A percentile compares a stretch with the other conserved stretches of the same genome.
Conservation (phyloP, 1,140 invertebrate species). For the Drosophila navojoa region DNA sequence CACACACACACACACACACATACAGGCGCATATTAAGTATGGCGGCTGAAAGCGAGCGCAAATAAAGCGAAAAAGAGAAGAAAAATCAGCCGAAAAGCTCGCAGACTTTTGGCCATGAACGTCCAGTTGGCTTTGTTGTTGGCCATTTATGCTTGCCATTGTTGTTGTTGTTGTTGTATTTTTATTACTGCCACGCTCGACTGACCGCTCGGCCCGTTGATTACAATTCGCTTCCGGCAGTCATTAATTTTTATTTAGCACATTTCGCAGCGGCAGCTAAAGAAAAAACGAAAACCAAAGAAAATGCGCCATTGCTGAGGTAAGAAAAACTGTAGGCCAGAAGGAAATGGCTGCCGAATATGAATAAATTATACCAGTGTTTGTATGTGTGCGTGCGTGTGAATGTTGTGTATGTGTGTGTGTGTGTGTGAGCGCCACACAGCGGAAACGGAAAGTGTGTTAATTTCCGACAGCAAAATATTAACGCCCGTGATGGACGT, state of each 20-base stretch:
- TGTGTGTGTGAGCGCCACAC: slow-evolving; percentile 16
- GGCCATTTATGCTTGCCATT: slow-evolving; percentile 17
- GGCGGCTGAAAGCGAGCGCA: slow-evolving; percentile 2
- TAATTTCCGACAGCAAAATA: slow-evolving; percentile 78
- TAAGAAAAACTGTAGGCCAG: slow-evolving; percentile 64
- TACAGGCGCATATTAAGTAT: slow-evolving; percentile 17
- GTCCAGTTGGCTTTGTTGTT: slow-evolving; percentile 31
- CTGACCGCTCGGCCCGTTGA: slow-evolving; percentile 55
- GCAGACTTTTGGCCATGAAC: slow-evolving; percentile 29
- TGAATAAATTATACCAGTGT: slow-evolving; percentile 69
- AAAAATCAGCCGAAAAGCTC: slow-evolving; percentile 10
- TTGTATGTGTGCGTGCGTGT: background rate
- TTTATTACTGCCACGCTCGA: slow-evolving; percentile 49
- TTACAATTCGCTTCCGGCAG: slow-evolving; percentile 76
- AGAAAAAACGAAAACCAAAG: background rate
- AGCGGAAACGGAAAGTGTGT: slow-evolving; percentile 78
- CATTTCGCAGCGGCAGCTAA: slow-evolving; percentile 44
- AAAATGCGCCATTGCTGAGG: slow-evolving; percentile 42
- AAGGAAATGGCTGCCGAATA: slow-evolving; percentile 56
- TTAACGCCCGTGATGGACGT: slow-evolving; percentile 67
- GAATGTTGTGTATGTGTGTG: slow-evolving; percentile 4
- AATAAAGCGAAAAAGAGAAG: slow-evolving; percentile 50
- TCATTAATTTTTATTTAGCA: slow-evolving; percentile 81
- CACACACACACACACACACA: slow-evolving; percentile 22
- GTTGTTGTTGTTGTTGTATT: slow-evolving; percentile 29